Conservation (phyloP, 2,888 invertebrate species). For the Cantharis nigra region DNA sequence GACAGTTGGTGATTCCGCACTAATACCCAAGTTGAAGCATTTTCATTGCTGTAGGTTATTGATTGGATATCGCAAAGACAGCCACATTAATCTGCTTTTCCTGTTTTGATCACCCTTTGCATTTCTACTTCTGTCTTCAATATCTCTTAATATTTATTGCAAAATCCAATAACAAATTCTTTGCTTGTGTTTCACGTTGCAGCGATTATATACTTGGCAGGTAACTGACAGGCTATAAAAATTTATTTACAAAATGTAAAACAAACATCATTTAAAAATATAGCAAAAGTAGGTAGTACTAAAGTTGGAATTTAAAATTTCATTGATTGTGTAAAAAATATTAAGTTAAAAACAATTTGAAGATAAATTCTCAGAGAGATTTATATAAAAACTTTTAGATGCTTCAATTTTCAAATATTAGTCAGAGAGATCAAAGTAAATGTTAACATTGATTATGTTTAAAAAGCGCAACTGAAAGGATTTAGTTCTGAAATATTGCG, state of each 20-base stretch:
- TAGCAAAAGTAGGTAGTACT: not conserved
- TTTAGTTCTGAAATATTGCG: not conserved
- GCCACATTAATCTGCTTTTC: slow-evolving; percentile 35
- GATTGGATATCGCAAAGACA: slow-evolving; percentile 36
- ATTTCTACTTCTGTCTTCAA: slow-evolving; percentile 23
- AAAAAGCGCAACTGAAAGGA: slow-evolving; percentile 8
- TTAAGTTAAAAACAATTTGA: slow-evolving; percentile 1
- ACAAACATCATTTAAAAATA: not conserved
- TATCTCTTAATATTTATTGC: slow-evolving; percentile 31
- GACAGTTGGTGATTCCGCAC: slow-evolving; percentile 34
- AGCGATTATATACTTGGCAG: not conserved
- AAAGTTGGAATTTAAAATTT: not conserved
- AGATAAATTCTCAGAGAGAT: slow-evolving; percentile 10
- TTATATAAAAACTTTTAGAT: slow-evolving; percentile 6
- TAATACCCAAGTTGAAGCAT: slow-evolving; percentile 28
- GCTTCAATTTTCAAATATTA: not conserved
- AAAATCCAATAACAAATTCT: not conserved
- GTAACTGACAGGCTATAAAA: not conserved
- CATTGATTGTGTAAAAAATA: not conserved
- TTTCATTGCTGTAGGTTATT: slow-evolving; percentile 36
- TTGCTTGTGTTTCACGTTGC: not conserved
- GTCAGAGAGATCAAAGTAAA: slow-evolving; percentile 13
- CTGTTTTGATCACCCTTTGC: slow-evolving; percentile 23
- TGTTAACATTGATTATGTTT: slow-evolving; percentile 13
- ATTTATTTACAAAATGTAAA: not conserved